A percentile compares a stretch with the other conserved stretches of the same genome.
phyloP scores from a whole-genome alignment of 2,113 vertebrate species.

The Heterochromis multidens region DNA sequence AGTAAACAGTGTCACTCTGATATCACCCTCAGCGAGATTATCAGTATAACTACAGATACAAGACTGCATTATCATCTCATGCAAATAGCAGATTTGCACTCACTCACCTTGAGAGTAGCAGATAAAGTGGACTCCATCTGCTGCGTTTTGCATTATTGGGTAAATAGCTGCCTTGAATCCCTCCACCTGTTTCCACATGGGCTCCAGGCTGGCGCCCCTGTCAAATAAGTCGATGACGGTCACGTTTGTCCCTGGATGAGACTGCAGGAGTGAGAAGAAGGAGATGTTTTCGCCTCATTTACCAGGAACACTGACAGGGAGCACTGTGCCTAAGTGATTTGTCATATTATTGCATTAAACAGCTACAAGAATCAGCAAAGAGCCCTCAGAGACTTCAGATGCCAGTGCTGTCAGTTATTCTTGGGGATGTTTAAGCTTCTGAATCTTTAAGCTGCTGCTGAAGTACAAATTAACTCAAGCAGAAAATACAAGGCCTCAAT shows the following conservation, averaged over 20 bases:
- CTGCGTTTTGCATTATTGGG: constrained; percentile 86
- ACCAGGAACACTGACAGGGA: background rate
- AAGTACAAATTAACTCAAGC: background rate
- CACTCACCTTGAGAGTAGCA: constrained; percentile 81
- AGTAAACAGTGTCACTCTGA: background rate
- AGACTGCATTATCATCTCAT: background rate
- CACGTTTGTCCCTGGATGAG: constrained; percentile 87
- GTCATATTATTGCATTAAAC: background rate
- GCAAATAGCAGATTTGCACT: background rate
- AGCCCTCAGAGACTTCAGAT: background rate
- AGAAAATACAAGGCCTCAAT: background rate
- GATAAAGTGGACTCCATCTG: constrained; percentile 82
- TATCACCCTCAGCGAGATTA: background rate
- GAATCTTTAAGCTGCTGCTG: background rate
- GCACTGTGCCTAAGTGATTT: background rate
- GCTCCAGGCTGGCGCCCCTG: constrained; percentile 80
- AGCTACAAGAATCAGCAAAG: background rate
- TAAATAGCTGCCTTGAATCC: constrained; percentile 84
- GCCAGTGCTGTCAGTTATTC: background rate
- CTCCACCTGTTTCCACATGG: constrained; percentile 88
- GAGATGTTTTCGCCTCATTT: background rate
- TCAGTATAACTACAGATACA: background rate
- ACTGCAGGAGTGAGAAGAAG: constrained; percentile 61
- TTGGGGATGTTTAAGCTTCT: background rate
- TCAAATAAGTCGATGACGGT: constrained; percentile 87